Base-by-base conservation (phyloP, 1,140 invertebrate genomes). In the Nymphalis io region DNA sequence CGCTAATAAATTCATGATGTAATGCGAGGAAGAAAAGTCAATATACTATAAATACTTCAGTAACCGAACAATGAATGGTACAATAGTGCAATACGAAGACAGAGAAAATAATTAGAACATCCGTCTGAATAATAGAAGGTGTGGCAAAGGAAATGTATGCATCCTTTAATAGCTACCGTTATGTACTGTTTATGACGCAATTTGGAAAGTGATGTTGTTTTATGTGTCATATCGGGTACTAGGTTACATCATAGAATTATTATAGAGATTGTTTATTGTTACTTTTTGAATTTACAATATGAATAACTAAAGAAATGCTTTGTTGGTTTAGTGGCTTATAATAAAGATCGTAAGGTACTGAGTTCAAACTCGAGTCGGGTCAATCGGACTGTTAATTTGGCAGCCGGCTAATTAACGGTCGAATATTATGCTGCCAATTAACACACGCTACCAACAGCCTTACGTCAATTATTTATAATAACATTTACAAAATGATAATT, bases 91-190 rank as follows among this genome's bases (percentile, higher is more conserved):
- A 51, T 51, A 27, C 60, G 46, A 39, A 62, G 60, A 62, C 60
- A 18, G 23, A 44, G n/a, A 55, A 72, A 75, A 76, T 77, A 82
- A 87, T 84, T 83, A 78, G 64, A 80, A 68, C 68, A 78, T 84
- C 82, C 78, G 73, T 44, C 63, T 76, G 76, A 82, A 83, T 83
- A 88, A 85, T 86, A 79, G 79, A 79, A 78, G 82, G 80, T 77
- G 84, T 68, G 77, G 68, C 80, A 67, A 76, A 79, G 78, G 78
- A 79, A 80, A 73, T 69, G 74, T 67, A 67, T 78, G 72, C 81
- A 79, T 76, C 67, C 68, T 73, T 65, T 79, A 83, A 81, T 84
- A 76, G 74, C 75, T 71, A 61, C 53, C 71, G 73, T 74, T 69
- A 70, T 75, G 74, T 75, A 71, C 74, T 85, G 73, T 79, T 81